A percentile compares a stretch with the other conserved stretches of the same genome.
These are phyloP conservation scores for Dicaeum eximium DNA, from an alignment of 2,113 vertebrate genomes.

Conservation along the genomic window DNA sequence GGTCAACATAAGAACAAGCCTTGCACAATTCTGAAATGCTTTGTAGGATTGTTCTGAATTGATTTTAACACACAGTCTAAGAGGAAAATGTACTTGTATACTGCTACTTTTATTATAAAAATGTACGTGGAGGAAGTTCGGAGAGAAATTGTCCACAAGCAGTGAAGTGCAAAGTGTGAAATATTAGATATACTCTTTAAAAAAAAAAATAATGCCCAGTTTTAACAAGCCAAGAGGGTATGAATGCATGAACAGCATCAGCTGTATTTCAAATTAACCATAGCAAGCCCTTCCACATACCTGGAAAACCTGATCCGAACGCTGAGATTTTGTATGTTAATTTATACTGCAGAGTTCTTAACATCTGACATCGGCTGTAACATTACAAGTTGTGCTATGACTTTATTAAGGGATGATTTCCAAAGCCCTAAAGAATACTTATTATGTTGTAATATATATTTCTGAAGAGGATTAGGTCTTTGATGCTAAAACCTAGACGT, in stretches of 20 bases:
- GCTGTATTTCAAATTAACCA: background rate
- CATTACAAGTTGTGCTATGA: constrained; percentile 51
- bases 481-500: constrained; percentile 49
- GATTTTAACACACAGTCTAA: background rate
- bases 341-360: constrained; percentile 49
- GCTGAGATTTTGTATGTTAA: constrained; percentile 39
- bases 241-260: background rate
- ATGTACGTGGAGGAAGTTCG: background rate
- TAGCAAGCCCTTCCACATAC: background rate
- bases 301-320: constrained; percentile 22
- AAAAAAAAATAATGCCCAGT: background rate
- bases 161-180: background rate
- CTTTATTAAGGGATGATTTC: constrained; percentile 59
- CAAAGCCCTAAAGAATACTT: constrained; percentile 58
- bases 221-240: background rate
- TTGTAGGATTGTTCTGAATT: background rate
- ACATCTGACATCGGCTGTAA: constrained; percentile 51
- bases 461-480: constrained; percentile 55
- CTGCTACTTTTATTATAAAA: background rate
- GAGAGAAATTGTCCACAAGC: background rate
- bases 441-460: constrained; percentile 61
- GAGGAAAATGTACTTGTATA: background rate
- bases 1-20: background rate
- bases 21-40: background rate
- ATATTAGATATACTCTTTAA: background rate